Conservation (phyloP, 2,113 vertebrate species). For the Scortum barcoo region DNA sequence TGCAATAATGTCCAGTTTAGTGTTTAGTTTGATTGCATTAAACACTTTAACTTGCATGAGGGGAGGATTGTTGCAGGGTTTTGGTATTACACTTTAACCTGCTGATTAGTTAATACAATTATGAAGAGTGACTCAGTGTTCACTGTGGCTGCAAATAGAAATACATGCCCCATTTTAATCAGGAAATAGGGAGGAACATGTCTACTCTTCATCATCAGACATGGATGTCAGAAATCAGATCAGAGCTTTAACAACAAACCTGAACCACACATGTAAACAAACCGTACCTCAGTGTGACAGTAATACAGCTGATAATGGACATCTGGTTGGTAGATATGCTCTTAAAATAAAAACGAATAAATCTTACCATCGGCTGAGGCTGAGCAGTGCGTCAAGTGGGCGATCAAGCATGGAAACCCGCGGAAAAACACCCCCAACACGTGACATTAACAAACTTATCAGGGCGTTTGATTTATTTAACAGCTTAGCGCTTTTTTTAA, state of each 20-base stretch:
- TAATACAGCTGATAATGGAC: background rate
- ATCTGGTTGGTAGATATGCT: background rate
- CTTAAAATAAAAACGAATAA: background rate
- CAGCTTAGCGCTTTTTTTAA: background rate
- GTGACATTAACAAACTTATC: slow-evolving; percentile 6
- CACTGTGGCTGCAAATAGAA: background rate
- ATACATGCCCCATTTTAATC: background rate
- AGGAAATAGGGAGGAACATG: background rate
- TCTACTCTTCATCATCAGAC: background rate
- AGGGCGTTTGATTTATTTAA: slow-evolving; percentile 14
- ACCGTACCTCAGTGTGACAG: background rate
- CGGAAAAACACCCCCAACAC: background rate
- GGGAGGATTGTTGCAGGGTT: background rate
- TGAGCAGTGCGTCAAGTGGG: no score
- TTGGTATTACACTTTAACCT: background rate
- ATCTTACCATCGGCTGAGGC: background rate
- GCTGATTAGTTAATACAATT: background rate
- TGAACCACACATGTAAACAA: background rate
- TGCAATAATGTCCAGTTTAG: no score
- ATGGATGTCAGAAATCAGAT: background rate
- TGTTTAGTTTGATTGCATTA: no score
- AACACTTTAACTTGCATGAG: background rate
- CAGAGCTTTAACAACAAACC: background rate
- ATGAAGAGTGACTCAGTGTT: no score
- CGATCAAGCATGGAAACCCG: background rate